A percentile compares a stretch with the other conserved stretches of the same genome.
These are phyloP conservation scores for Miltochrista miniata DNA, from an alignment of 2,888 invertebrate species.

Conservation along the genomic window DNA sequence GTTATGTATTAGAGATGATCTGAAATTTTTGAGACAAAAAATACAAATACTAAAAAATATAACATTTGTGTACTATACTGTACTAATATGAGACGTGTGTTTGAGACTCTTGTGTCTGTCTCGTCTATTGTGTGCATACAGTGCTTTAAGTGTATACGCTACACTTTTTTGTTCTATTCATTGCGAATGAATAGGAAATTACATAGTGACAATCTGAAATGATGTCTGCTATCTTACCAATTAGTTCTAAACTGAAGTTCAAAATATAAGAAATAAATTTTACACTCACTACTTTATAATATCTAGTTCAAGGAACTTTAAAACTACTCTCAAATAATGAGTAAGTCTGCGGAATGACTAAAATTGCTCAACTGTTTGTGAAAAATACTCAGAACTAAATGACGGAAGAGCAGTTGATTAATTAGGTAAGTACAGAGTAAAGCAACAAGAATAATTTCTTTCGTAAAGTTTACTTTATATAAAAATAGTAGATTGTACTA, in stretches of 20 bases:
- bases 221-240: too few relatives aligned
- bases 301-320: slow-evolving; percentile 49
- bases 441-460: slow-evolving; percentile 47
- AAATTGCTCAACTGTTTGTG: slow-evolving; percentile 54
- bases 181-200: too few relatives aligned
- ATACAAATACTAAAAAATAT: slow-evolving; percentile 15
- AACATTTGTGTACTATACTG: slow-evolving; percentile 21
- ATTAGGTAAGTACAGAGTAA: slow-evolving; percentile 49
- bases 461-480: slow-evolving; percentile 33
- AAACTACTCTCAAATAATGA: slow-evolving; percentile 47
- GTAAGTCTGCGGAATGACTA: slow-evolving; percentile 53
- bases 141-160: too few relatives aligned
- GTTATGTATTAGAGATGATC: not conserved
- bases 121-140: too few relatives aligned
- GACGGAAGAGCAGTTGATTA: slow-evolving; percentile 57
- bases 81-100: too few relatives aligned
- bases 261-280: too few relatives aligned
- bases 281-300: too few relatives aligned
- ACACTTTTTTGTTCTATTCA: too few relatives aligned
- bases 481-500: too few relatives aligned
- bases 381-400: slow-evolving; percentile 47
- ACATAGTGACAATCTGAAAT: too few relatives aligned
- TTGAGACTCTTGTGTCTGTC: too few relatives aligned
- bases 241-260: too few relatives aligned
- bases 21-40: not conserved